Evolutionary conservation across 64 coral and sea anemone genomes (phyloP), one percentile per base, ranked within the genome.

Genomic region (Pachyseris speciosa): DNA sequence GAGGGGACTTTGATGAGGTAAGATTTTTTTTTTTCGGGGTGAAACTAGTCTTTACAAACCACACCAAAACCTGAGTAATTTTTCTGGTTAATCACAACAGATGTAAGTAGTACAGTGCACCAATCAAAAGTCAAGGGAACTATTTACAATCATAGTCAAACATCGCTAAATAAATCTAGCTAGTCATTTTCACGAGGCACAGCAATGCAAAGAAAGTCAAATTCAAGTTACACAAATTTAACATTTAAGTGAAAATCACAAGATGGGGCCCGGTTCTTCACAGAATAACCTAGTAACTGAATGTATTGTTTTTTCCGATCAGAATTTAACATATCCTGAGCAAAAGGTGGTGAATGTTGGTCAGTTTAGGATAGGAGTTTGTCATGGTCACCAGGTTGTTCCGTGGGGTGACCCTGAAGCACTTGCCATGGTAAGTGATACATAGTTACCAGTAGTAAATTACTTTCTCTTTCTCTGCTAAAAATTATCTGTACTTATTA

Each of bases 1-100:
- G 96, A 75, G 96, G 96, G 31, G 96, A 98, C 40, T 98, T 98
- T 95, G 96, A 98, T 66, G 96, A 98, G 85, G 96, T 95, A 90
- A 75, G 41, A n/a, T n/a, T n/a, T 83, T 22, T 71, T 40, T 39
- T 7, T 39, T 32, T 64, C 19, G 0, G 4, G 59, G 20, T 39
- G 4, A 32, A 17, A 59, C 17, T 5, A 64, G 43, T 44, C 63
- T 3, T 36, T 73, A 22, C 1, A 53, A 32, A 66, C 15, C 31
- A 38, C 4, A 26, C 7, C 10, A 22, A 33, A 25, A n/a, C n/a
- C n/a, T n/a, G n/a, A n/a, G n/a, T n/a, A n/a, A n/a, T n/a, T n/a
- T n/a, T n/a, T n/a, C n/a, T n/a, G n/a, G n/a, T n/a, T n/a, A n/a
- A n/a, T n/a, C n/a, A n/a, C n/a, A n/a, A n/a, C n/a, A n/a, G n/a